phyloP scores from a whole-genome alignment of 1,140 invertebrate genomes.

The Lepidotrigona ventralis region DNA sequence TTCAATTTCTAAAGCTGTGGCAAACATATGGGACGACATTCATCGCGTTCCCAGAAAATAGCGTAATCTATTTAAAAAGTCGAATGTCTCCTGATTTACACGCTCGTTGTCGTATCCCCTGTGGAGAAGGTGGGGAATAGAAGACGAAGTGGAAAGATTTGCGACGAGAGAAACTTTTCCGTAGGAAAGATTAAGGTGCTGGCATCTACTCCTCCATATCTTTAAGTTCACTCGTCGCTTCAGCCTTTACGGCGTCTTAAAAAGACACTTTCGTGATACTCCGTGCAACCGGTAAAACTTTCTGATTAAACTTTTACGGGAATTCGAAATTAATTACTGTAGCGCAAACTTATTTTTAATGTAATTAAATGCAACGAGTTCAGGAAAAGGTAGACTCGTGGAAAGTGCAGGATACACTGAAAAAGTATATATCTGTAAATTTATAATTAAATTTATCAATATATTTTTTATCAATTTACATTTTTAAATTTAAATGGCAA shows the following conservation, averaged over 20 bases:
- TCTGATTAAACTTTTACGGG: conserved; percentile 62
- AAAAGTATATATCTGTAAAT: not conserved
- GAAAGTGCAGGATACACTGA: not conserved
- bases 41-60: conserved; percentile 4
- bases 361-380: conserved; percentile 51
- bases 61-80: conserved; percentile 66
- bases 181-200: conserved; percentile 65
- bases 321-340: conserved; percentile 64
- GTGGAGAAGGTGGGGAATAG: not conserved
- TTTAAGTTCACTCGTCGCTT: conserved; percentile 67
- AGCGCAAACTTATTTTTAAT: conserved; percentile 51
- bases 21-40: not conserved
- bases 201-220: conserved; percentile 65
- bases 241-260: conserved; percentile 61
- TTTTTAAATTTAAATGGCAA: not conserved
- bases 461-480: not conserved
- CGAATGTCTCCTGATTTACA: conserved; percentile 65
- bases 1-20: conserved; percentile 24
- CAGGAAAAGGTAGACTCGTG: not conserved
- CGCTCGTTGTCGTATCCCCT: conserved; percentile 53
- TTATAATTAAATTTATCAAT: not conserved
- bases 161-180: conserved; percentile 62
- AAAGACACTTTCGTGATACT: conserved; percentile 59
- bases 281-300: conserved; percentile 47
- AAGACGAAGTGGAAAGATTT: conserved; percentile 56